Evolutionary conservation across 2,113 vertebrate species (phyloP), one percentile per base, ranked within the genome.

Genomic region (Prietella phreatophila): DNA sequence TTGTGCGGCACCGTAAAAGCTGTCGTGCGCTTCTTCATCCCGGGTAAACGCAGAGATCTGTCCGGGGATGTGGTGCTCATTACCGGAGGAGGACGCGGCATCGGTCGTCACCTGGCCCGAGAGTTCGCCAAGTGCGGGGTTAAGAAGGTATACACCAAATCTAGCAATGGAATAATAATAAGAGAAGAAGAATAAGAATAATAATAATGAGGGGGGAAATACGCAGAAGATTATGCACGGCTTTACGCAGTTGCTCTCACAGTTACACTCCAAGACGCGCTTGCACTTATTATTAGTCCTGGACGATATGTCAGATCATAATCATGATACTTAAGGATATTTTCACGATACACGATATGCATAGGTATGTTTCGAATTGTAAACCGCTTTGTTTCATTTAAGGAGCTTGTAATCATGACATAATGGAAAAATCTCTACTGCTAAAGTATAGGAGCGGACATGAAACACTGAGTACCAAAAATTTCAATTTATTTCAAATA

Each of bases 31-130:
- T 78, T 93, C 91, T 79, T 97, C 92, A 82, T 97, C 91, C 97
- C 97, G 22, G 93, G 94, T 93, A 94, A 92, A 81, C 95, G 94
- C 83, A 96, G 96, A 89, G 97, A 97, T 92, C 93, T 99, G 94
- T 91, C 91, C 89, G 93, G 92, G 92, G 98, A 99, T 90, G 96
- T 92, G 90, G 97, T 99, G 61, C 95, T 99, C 92, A 94, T 99
- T 94, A 99, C 98, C 82, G 98, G 98, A 15, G 98, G 98, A 80
- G 98, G 98, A 91, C 93, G 98, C 85, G 98, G 98, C 93, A 99
- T 99, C 93, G 98, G 98, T 1, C 97, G 97, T 50, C 96, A 98
- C 92, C 95, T 99, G 92, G 98, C 97, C 53, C 94, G 92, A 89
- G 97, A 99, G 93, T 99, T 99, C 27, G 97, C 97, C 6, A 94